These are phyloP conservation scores for Zaprionus kolodkinae DNA, from an alignment of 1,140 invertebrate species.

Conservation along the genomic window DNA sequence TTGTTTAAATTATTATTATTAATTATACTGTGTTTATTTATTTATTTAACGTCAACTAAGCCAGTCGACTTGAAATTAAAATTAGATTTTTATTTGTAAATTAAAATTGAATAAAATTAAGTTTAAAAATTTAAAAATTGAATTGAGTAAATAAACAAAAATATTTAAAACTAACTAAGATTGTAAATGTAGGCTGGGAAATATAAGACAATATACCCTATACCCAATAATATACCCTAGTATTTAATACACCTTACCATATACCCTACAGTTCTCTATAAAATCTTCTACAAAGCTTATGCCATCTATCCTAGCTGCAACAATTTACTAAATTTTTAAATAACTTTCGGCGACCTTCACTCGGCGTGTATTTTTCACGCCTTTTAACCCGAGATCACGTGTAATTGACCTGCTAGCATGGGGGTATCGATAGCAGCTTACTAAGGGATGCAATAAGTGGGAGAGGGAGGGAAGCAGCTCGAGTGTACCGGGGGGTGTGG, in stretches of 20 bases:
- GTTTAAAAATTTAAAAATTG: too few relatives aligned
- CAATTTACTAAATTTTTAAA: background rate
- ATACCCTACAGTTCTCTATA: too few relatives aligned
- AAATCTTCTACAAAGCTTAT: background rate
- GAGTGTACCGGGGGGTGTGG: too few relatives aligned
- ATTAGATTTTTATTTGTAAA: too few relatives aligned
- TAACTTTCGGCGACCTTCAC: background rate
- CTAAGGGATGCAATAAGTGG: background rate
- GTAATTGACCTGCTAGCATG: conserved; percentile 65
- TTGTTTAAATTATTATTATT: too few relatives aligned
- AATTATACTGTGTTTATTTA: too few relatives aligned
- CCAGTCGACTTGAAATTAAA: too few relatives aligned
- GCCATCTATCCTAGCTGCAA: background rate
- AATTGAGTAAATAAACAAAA: too few relatives aligned
- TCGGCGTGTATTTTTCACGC: conserved; percentile 35
- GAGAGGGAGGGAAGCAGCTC: too few relatives aligned
- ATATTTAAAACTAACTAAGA: background rate
- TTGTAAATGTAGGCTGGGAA: background rate
- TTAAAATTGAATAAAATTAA: background rate
- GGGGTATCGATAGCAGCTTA: conserved; percentile 32
- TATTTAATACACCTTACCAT: background rate
- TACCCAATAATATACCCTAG: background rate
- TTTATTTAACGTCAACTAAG: too few relatives aligned
- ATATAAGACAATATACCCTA: too few relatives aligned
- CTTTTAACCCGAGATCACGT: conserved; percentile 62